Conservation (phyloP, 2,888 invertebrate species). For the Erebia epiphron region DNA sequence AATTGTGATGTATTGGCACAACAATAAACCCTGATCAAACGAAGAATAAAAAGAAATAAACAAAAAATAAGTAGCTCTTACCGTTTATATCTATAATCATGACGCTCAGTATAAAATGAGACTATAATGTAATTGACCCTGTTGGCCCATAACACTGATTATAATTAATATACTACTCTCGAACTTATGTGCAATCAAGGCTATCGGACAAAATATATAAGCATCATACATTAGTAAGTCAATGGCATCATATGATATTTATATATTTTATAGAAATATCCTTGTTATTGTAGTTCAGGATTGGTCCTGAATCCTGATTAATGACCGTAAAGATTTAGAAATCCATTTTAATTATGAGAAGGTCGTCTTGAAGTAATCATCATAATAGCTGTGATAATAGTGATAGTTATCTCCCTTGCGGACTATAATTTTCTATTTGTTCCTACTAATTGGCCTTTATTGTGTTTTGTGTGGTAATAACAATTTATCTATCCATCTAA, state of each 20-base stretch:
- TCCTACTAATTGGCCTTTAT: no score
- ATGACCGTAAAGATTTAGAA: no score
- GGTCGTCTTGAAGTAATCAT: no score
- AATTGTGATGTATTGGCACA: neutral
- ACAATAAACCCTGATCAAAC: neutral
- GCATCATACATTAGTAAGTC: no score
- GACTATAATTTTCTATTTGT: no score
- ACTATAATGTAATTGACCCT: constrained; percentile 60
- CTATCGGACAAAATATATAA: neutral
- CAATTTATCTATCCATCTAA: no score
- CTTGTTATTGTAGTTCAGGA: neutral
- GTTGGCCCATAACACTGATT: constrained; percentile 55
- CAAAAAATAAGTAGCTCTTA: neutral
- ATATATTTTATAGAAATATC: neutral
- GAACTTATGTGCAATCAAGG: constrained; percentile 16
- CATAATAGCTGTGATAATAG: no score
- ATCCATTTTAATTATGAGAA: no score
- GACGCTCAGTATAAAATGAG: constrained; percentile 56
- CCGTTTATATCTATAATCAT: constrained; percentile 25
- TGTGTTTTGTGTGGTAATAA: no score
- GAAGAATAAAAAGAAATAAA: neutral
- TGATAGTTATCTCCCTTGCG: no score
- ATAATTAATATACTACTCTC: constrained; percentile 46
- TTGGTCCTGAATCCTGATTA: no score
- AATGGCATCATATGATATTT: no score